Base-by-base conservation (phyloP, 35 echinoderm and acorn worm species). In the Diadema setosum region DNA sequence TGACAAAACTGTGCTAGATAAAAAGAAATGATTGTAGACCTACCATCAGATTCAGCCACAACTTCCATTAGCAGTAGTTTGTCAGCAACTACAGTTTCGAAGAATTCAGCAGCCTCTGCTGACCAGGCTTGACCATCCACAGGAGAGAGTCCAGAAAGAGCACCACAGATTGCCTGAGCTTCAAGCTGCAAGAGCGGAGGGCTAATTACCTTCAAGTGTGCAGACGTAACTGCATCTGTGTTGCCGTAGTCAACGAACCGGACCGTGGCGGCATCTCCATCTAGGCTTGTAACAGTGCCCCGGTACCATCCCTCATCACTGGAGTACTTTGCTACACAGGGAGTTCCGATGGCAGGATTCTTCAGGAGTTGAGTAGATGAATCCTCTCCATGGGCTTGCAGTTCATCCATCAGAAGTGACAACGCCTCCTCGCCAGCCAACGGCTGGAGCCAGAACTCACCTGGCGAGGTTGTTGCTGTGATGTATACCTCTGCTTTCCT, bases 211-310 rank as follows among this genome's bases (percentile, higher is more conserved):
- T 88, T 95, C 65, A 95, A 37, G 16, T 85, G 32, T 29, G n/a
- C 39, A n/a, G 60, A 32, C 4, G 89, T 60, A 26, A 95, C 84
- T 23, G 46, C 67, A 67, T 95, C 89, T 64, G 76, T 82, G 89
- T 95, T 91, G 23, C 93, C 93, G 76, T 95, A 95, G 31, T 95
- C 93, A 18, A 95, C 89, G 80, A 95, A 95, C 21, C 59, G 69
- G 25, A 92, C 90, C 11, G 52, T 83, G 5, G 24, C 40, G 11
- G 63, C 29, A 16, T 87, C 58, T 2, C 39, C 17, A 7, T 65
- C 57, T 20, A 88, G 81, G 21, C 80, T 81, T 15, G 81, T 75
- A 20, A 97, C 63, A 4, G 82, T 45, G 70, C 80, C 95, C 21
- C 95, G 87, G 17, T 97, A 97, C 95, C 91, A 97, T 33, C 85